Percentiles rank a stretch among this genome's conserved stretches.
Evolutionary conservation across 2,797 vertebrate species (phyloP).

Genomic region (Chaenodraco wilsoni): DNA sequence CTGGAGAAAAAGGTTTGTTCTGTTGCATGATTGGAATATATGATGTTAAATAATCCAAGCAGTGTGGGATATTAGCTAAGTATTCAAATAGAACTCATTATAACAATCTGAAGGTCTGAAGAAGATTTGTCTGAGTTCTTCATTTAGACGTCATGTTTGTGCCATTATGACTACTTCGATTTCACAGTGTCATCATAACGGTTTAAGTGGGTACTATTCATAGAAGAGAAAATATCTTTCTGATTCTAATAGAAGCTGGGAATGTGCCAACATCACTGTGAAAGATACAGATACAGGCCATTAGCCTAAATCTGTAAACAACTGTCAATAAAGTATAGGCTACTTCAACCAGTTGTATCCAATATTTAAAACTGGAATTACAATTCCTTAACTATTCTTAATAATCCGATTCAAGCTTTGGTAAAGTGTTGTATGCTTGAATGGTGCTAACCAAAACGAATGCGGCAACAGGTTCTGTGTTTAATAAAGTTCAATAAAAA

Average conservation of each 20-base stretch:
- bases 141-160: neutral
- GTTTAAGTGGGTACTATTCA: neutral
- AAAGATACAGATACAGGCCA: too few species aligned
- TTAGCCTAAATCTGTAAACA: too few species aligned
- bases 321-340: too few species aligned
- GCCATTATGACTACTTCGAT: neutral
- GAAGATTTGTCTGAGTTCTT: neutral
- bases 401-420: too few species aligned
- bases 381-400: too few species aligned
- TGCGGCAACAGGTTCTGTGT: too few species aligned
- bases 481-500: too few species aligned
- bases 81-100: neutral
- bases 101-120: neutral
- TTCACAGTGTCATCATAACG: neutral
- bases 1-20: neutral
- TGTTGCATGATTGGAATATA: constrained; percentile 1
- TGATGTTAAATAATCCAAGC: neutral
- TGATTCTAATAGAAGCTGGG: neutral
- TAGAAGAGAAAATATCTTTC: neutral
- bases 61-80: neutral
- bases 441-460: too few species aligned
- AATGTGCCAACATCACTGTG: too few species aligned
- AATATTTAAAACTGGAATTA: too few species aligned
- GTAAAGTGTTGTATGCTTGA: too few species aligned
- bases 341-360: too few species aligned